Base-by-base conservation (phyloP, 2,113 vertebrate genomes). In the Dipodomys ordii region DNA sequence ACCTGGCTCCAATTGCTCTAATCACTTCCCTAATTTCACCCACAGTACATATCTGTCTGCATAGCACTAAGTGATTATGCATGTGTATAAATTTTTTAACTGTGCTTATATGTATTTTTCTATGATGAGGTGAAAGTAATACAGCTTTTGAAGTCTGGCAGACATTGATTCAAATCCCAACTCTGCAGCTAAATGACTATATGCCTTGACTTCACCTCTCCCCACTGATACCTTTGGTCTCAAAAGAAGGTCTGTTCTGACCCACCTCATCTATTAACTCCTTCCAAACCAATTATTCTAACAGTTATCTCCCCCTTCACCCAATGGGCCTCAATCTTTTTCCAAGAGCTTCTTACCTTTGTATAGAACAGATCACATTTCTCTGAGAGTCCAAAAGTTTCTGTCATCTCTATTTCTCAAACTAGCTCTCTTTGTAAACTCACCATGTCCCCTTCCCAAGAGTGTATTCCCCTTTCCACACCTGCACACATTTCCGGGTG, bases 21-120 rank as follows among this genome's bases (percentile, higher is more conserved):
- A 90, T 94, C 79, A 84, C 62, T 81, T 95, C 53, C 91, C 57
- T 91, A 96, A 53, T 90, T 87, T 92, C 72, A 83, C 72, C 64
- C 39, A 23, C 9, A 72, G 74, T 86, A 78, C 30, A 4, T n/a
- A 93, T 74, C 87, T 94, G n/a, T 93, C 80, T 46, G 28, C 78
- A 32, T 9, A 94, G 57, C 60, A 77, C 82, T 87, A 84, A 96
- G 64, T 96, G 82, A 93, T 87, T 95, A 87, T 78, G 73, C 89
- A 92, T 79, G 87, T 93, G 89, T 90, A 81, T 49, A 64, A 16
- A 18, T 35, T 62, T 87, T 87, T 91, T 92, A 15, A 93, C 69
- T 92, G 64, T 92, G 27, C 18, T 87, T 83, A 74, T 27, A 81
- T 88, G 19, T 84, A 76, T 74, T 93, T 81, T 95, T 84, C 91